Conservation (phyloP, 2,797 vertebrate species). For the Xenentodon cancila region DNA sequence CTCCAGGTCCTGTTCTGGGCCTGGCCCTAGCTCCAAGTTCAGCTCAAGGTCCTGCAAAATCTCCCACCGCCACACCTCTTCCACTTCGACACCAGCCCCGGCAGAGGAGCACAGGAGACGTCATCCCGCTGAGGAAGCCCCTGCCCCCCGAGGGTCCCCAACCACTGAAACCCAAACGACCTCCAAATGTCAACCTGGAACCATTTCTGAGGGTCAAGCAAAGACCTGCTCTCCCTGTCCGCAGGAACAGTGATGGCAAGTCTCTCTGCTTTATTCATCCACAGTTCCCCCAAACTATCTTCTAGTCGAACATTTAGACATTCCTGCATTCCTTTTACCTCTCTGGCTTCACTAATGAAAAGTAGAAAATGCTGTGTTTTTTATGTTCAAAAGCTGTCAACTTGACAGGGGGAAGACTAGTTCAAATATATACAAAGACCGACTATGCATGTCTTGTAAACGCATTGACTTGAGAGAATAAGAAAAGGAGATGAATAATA, state of each 20-base stretch:
- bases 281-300: too few species aligned
- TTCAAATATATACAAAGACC: too few species aligned
- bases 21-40: background rate
- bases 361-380: too few species aligned
- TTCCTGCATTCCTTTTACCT: background rate
- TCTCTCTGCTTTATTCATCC: slow-evolving; percentile 1
- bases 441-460: too few species aligned
- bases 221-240: slow-evolving; percentile 15
- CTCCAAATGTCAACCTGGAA: slow-evolving; percentile 77
- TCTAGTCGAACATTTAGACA: too few species aligned
- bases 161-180: slow-evolving; percentile 83
- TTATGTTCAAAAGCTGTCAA: too few species aligned
- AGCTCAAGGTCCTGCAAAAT: slow-evolving; percentile 1
- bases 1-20: background rate
- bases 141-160: slow-evolving; percentile 70
- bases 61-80: slow-evolving; percentile 5
- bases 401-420: too few species aligned
- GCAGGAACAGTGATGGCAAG: slow-evolving; percentile 60
- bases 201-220: slow-evolving; percentile 34
- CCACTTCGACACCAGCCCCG: slow-evolving; percentile 34
- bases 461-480: too few species aligned
- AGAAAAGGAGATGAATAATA: too few species aligned
- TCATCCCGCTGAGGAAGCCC: slow-evolving; percentile 77
- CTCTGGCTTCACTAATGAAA: background rate
- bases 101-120: slow-evolving; percentile 64